Conservation (phyloP, 2,888 invertebrate genomes). For the Dioctria linearis region DNA sequence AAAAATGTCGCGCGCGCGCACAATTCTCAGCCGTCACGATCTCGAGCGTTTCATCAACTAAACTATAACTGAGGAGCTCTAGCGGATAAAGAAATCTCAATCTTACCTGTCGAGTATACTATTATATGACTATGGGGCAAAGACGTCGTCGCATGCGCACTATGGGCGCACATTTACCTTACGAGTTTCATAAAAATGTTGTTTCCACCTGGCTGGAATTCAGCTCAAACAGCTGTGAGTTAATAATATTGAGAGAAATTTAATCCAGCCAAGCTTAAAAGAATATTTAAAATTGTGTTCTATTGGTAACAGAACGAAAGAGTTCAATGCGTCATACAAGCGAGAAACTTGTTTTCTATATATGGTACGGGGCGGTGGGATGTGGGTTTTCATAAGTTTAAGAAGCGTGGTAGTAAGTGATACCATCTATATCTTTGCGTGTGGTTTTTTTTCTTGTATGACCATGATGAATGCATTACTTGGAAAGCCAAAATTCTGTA, state of each 20-base stretch:
- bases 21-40: constrained; percentile 13
- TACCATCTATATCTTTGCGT: not conserved
- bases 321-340: constrained; percentile 27
- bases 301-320: not conserved
- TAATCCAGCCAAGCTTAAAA: too few species aligned
- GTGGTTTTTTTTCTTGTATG: constrained; percentile 2
- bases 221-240: not conserved
- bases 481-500: constrained; percentile 1
- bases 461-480: not conserved
- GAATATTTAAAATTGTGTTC: too few species aligned
- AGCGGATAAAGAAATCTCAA: too few species aligned
- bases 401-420: constrained; percentile 29
- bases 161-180: too few species aligned
- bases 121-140: too few species aligned
- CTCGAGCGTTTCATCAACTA: constrained; percentile 36
- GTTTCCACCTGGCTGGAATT: not conserved
- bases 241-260: too few species aligned
- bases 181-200: too few species aligned
- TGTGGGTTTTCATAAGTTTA: not conserved
- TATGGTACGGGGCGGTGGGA: not conserved
- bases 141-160: too few species aligned
- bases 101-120: too few species aligned
- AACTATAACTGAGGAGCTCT: not conserved
- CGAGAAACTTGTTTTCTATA: constrained; percentile 39
- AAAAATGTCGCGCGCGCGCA: not conserved